Conservation (phyloP, 2,888 invertebrate genomes). For the Platerodrilus igneus region DNA sequence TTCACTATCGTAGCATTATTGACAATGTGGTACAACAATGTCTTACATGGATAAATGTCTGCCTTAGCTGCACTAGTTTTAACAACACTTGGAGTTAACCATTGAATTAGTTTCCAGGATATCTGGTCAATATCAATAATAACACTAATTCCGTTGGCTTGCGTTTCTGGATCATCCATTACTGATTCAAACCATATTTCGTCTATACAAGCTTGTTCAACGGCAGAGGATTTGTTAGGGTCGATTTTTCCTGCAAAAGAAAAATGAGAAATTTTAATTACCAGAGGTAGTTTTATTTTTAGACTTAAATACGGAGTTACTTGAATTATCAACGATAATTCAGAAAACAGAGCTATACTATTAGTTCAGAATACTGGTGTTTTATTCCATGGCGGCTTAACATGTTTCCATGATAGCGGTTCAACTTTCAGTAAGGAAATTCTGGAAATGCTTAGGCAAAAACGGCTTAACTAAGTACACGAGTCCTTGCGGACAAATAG, state of each 20-base stretch:
- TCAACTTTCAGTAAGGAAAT: too few relatives aligned
- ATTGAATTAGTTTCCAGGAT: constrained; percentile 36
- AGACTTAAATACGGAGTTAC: too few relatives aligned
- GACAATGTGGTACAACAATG: constrained; percentile 39
- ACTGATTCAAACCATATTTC: constrained; percentile 43
- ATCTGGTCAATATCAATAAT: constrained; percentile 41
- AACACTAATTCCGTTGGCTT: constrained; percentile 41
- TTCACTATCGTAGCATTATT: constrained; percentile 37
- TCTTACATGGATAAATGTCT: constrained; percentile 37
- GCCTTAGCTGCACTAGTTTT: constrained; percentile 32
- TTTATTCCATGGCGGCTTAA: too few relatives aligned
- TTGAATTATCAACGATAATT: too few relatives aligned
- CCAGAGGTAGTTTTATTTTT: too few relatives aligned
- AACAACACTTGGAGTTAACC: constrained; percentile 40
- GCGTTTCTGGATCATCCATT: constrained; percentile 38
- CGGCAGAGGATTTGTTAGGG: constrained; percentile 31
- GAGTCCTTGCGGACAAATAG: too few relatives aligned
- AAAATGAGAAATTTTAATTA: not conserved
- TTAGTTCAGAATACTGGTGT: too few relatives aligned
- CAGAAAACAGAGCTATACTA: too few relatives aligned
- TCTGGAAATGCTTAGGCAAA: too few relatives aligned
- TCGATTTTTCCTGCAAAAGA: constrained; percentile 33
- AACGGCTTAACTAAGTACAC: too few relatives aligned
- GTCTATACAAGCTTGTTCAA: constrained; percentile 41
- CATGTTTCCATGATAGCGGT: too few relatives aligned